These are phyloP conservation scores for Solenodon paradoxus DNA, from an alignment of 2,113 vertebrate species.

Conservation along the genomic window DNA sequence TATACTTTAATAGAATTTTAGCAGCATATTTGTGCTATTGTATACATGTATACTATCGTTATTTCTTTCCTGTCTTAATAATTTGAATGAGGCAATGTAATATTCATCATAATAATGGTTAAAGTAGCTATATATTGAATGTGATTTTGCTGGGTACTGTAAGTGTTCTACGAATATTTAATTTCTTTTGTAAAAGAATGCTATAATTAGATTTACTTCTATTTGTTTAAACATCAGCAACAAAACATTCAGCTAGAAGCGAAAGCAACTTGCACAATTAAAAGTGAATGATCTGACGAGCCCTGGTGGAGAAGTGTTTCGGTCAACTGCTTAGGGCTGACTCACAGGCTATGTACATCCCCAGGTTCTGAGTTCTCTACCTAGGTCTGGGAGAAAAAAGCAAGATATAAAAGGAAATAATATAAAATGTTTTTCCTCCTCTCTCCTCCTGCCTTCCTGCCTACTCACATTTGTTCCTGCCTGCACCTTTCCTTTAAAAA, in stretches of 20 bases:
- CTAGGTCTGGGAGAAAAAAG: too few species aligned
- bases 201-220: neutral
- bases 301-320: too few species aligned
- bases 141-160: neutral
- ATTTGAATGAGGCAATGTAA: neutral
- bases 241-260: neutral
- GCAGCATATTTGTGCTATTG: neutral
- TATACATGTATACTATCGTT: neutral
- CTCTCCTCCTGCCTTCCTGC: too few species aligned
- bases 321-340: too few species aligned
- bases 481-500: too few species aligned
- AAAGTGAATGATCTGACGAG: neutral
- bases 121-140: neutral
- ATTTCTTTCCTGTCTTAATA: neutral
- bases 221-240: neutral
- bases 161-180: neutral
- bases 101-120: neutral
- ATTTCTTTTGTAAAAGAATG: neutral
- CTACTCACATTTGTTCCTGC: too few species aligned
- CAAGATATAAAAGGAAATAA: too few species aligned
- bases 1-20: neutral
- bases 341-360: too few species aligned
- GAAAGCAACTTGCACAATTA: neutral
- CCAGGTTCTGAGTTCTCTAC: too few species aligned
- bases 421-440: too few species aligned